Evolutionary conservation across 2,797 vertebrate genomes (phyloP).

Genomic region (Mormyrops boulengeri): DNA sequence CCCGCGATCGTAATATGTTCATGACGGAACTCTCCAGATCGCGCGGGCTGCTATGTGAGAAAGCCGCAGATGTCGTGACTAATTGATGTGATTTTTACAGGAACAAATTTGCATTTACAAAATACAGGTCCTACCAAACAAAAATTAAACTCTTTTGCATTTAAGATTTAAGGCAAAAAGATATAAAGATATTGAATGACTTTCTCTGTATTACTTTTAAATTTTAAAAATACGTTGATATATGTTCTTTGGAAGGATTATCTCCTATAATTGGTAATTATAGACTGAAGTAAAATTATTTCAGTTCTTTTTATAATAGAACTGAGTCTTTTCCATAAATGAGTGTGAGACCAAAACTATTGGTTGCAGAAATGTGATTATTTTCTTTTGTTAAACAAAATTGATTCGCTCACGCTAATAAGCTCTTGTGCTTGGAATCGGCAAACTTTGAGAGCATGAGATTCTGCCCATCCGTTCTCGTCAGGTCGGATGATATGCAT

Average conservation of each 20-base stretch:
- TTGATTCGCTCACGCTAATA: neutral
- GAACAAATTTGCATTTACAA: conserved; percentile 26
- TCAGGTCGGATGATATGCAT: neutral
- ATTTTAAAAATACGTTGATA: neutral
- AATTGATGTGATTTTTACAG: conserved; percentile 23
- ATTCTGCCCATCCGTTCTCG: too few species aligned
- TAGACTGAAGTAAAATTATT: neutral
- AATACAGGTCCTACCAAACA: neutral
- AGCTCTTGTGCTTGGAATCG: neutral
- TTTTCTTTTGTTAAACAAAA: neutral
- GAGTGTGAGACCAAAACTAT: neutral
- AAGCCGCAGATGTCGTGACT: conserved; percentile 20
- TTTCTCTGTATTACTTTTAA: neutral
- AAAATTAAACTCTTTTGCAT: neutral
- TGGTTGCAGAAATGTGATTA: neutral
- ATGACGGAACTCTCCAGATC: conserved; percentile 3
- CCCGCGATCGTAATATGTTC: conserved; percentile 19
- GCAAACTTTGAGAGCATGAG: neutral
- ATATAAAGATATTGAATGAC: neutral
- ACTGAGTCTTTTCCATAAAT: neutral
- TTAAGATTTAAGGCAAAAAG: neutral
- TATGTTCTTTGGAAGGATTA: neutral
- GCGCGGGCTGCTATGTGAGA: neutral
- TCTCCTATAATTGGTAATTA: neutral
- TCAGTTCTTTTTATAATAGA: neutral